phyloP scores from a whole-genome alignment of 2,797 vertebrate species.

The Sebastes hubbsi region DNA sequence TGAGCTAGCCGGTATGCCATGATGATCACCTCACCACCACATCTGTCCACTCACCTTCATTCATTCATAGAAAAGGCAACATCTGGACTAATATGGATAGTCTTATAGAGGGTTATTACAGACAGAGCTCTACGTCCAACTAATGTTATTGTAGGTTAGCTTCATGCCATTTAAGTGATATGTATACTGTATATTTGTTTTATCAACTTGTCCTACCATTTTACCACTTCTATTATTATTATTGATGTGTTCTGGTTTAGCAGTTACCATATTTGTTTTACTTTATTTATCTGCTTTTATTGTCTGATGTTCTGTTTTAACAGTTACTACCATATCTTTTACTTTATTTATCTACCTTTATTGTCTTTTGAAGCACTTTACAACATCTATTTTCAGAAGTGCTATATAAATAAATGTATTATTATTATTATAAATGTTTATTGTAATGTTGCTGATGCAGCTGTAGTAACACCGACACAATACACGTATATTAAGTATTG shows the following conservation, averaged over 20 bases:
- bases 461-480: not conserved
- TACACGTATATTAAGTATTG: not conserved
- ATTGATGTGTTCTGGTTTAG: too few species aligned
- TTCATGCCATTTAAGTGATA: not conserved
- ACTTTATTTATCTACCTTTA: too few species aligned
- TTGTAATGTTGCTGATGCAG: not conserved
- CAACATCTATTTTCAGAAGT: too few species aligned
- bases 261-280: too few species aligned
- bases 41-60: not conserved
- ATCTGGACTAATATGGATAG: not conserved
- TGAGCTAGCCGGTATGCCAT: slow-evolving; percentile 17
- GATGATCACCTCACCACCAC: slow-evolving; percentile 2
- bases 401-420: too few species aligned
- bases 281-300: too few species aligned
- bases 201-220: too few species aligned
- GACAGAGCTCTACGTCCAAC: not conserved
- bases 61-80: slow-evolving; percentile 28
- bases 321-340: too few species aligned
- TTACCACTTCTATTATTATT: too few species aligned
- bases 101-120: not conserved
- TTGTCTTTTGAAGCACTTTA: too few species aligned
- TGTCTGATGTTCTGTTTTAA: too few species aligned
- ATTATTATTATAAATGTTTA: not conserved
- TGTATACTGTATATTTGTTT: too few species aligned
- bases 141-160: not conserved